Percentiles rank a stretch among this genome's conserved stretches.
Evolutionary conservation across 2,888 invertebrate genomes (phyloP).

Genomic region (Nemapogon koenigi): DNA sequence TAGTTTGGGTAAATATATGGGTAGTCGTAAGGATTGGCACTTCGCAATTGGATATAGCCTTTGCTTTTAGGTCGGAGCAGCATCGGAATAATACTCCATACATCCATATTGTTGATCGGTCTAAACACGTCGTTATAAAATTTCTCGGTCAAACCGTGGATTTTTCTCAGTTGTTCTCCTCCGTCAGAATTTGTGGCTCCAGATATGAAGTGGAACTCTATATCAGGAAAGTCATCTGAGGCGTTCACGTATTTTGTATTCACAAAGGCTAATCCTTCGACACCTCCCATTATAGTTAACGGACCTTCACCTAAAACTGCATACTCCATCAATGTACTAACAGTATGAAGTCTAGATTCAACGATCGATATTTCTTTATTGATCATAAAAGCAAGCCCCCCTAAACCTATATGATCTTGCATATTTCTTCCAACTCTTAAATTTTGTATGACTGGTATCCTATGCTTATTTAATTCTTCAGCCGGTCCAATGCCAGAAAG

Average conservation of each 20-base stretch:
- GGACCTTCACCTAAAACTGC: constrained; percentile 85
- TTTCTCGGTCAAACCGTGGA: constrained; percentile 76
- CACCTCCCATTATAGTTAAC: constrained; percentile 85
- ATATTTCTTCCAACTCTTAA: constrained; percentile 85
- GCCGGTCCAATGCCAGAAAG: constrained; percentile 87
- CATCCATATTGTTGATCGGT: constrained; percentile 77
- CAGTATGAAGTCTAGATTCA: constrained; percentile 78
- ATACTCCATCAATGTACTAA: constrained; percentile 82
- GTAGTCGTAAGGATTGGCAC: constrained; percentile 84
- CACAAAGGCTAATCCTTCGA: constrained; percentile 88
- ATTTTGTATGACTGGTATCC: constrained; percentile 82
- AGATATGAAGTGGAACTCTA: constrained; percentile 88
- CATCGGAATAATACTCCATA: constrained; percentile 86
- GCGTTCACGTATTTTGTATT: constrained; percentile 85
- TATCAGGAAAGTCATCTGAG: constrained; percentile 84
- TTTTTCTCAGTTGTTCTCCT: constrained; percentile 80
- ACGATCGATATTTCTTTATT: constrained; percentile 81
- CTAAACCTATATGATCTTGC: constrained; percentile 88
- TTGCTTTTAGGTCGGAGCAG: constrained; percentile 82
- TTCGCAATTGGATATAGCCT: constrained; percentile 82
- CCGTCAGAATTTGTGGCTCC: constrained; percentile 88
- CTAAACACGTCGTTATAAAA: constrained; percentile 79
- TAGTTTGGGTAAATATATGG: constrained; percentile 94
- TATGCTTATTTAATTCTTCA: constrained; percentile 72
- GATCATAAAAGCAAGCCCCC: constrained; percentile 83